Evolutionary conservation across 2,113 vertebrate species (phyloP).

Genomic region (human): DNA sequence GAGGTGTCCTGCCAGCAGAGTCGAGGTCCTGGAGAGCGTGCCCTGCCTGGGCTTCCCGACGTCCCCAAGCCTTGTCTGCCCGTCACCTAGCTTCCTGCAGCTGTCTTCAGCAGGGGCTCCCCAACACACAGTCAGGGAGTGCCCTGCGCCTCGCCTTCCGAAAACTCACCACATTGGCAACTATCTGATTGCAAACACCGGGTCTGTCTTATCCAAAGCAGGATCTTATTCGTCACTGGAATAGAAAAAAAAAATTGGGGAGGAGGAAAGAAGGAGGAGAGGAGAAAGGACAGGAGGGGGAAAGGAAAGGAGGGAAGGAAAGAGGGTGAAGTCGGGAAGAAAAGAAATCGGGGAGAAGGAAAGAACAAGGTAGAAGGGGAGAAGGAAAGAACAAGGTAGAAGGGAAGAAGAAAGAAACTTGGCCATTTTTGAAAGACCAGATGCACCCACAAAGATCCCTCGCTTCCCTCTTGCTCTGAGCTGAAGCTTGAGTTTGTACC

Average conservation of each 20-base stretch:
- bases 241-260: not conserved
- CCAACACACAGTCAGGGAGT: fast-evolving
- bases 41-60: not conserved
- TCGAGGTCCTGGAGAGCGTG: fast-evolving
- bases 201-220: not conserved
- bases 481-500: not conserved
- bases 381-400: not conserved
- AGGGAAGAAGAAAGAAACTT: not conserved
- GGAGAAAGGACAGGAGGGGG: not conserved
- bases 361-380: not conserved
- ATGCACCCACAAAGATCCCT: fast-evolving
- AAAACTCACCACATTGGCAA: not conserved
- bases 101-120: fast-evolving
- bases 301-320: not conserved
- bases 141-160: not conserved
- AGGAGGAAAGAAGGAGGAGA: not conserved
- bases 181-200: not conserved
- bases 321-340: not conserved
- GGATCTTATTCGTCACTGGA: not conserved
- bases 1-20: fast-evolving
- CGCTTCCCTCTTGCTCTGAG: not conserved
- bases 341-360: not conserved
- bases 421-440: not conserved
- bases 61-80: fast-evolving
- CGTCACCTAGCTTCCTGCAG: not conserved